phyloP scores from a whole-genome alignment of 2,888 invertebrate species.

The Leptinotarsa rubiginosa region DNA sequence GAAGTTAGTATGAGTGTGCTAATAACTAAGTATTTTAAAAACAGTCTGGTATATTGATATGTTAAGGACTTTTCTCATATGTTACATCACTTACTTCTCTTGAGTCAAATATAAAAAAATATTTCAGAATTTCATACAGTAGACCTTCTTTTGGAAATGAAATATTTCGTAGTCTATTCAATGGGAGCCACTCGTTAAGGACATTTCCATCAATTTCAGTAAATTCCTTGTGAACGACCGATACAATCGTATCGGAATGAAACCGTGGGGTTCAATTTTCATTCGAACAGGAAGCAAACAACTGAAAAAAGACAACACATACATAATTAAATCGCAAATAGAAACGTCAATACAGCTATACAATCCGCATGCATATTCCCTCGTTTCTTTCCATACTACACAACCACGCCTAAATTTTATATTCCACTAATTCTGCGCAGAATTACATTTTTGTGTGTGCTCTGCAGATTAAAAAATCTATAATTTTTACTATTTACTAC shows the following conservation, averaged over 20 bases:
- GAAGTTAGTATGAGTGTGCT: too few relatives aligned
- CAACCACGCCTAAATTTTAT: constrained; percentile 67
- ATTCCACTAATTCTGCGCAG: constrained; percentile 66
- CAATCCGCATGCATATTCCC: constrained; percentile 58
- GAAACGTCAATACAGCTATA: constrained; percentile 66
- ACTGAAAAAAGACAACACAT: constrained; percentile 60
- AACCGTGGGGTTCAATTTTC: background rate
- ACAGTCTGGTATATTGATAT: too few relatives aligned
- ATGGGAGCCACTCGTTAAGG: background rate
- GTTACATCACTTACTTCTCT: too few relatives aligned
- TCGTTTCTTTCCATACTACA: constrained; percentile 39
- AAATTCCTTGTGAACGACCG: background rate
- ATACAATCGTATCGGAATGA: background rate
- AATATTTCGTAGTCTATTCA: background rate
- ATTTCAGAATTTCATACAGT: too few relatives aligned
- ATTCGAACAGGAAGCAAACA: constrained; percentile 5
- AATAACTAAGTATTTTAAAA: too few relatives aligned
- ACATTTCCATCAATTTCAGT: background rate
- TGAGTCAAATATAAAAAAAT: too few relatives aligned
- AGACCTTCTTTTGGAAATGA: background rate
- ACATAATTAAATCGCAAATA: constrained; percentile 67
- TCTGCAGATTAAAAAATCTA: constrained; percentile 65
- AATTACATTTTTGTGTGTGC: constrained; percentile 62
- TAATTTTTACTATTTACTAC: constrained; percentile 62
- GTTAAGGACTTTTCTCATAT: too few relatives aligned